phyloP scores from a whole-genome alignment of 1,140 invertebrate genomes.

The Penaeus chinensis region DNA sequence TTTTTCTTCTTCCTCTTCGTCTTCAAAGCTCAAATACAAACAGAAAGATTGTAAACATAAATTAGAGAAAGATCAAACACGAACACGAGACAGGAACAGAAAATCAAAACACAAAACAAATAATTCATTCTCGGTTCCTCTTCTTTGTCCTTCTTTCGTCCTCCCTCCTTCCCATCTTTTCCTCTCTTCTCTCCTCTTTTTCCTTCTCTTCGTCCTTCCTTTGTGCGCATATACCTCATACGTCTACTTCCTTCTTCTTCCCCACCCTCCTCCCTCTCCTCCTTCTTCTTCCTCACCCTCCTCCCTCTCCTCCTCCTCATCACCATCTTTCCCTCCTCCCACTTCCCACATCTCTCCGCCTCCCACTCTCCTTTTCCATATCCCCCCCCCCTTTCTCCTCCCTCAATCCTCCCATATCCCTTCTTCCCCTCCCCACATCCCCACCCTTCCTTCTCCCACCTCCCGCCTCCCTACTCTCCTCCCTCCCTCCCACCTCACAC shows the following conservation, averaged over 20 bases:
- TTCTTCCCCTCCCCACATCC: background rate
- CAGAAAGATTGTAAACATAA: no score
- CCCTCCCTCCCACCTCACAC: background rate
- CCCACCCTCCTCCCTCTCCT: no score
- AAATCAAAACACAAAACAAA: background rate
- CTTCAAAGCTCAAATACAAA: no score
- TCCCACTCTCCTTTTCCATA: background rate
- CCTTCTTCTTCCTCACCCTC: background rate
- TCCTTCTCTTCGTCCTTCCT: background rate
- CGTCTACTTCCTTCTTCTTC: background rate
- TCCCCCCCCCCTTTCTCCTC: background rate
- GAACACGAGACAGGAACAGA: no score
- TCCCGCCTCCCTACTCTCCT: no score
- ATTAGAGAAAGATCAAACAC: no score
- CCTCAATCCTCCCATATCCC: no score
- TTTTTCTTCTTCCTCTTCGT: no score
- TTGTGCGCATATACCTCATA: background rate
- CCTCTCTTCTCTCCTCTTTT: background rate
- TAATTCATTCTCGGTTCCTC: background rate
- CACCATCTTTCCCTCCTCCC: background rate
- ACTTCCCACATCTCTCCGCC: background rate
- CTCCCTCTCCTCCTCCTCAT: background rate
- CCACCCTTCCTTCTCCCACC: no score
- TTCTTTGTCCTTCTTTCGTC: conserved; percentile 2
- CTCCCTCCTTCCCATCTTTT: background rate